A percentile compares a stretch with the other conserved stretches of the same genome.
These are phyloP conservation scores for Myiagra hebetior DNA, from an alignment of 2,113 vertebrate species.

Conservation along the genomic window DNA sequence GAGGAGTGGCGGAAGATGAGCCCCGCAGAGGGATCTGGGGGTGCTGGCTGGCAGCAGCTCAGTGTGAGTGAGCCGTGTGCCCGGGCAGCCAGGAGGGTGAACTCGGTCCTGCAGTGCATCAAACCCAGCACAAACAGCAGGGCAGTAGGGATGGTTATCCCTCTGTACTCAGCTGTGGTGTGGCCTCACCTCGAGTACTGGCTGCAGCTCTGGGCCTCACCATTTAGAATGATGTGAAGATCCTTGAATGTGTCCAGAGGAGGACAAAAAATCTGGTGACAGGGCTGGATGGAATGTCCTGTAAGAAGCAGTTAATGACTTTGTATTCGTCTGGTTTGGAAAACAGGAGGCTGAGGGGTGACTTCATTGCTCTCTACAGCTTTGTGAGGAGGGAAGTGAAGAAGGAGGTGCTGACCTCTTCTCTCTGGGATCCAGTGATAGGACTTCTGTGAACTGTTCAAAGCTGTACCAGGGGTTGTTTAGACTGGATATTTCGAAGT, in stretches of 20 bases:
- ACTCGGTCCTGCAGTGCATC: neutral
- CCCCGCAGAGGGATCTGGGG: neutral
- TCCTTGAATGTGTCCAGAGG: neutral
- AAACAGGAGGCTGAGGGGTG: neutral
- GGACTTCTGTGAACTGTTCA: neutral
- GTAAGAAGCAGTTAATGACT: neutral
- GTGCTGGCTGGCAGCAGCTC: neutral
- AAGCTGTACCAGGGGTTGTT: neutral
- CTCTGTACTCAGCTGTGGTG: fast-evolving
- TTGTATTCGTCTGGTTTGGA: neutral
- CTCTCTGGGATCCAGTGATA: neutral
- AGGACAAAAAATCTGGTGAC: neutral
- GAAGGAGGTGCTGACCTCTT: neutral
- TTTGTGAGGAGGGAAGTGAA: neutral
- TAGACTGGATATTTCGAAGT: neutral
- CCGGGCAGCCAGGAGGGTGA: neutral
- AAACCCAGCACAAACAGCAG: neutral
- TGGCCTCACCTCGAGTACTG: neutral
- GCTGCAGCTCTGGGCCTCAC: neutral
- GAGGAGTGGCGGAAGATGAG: neutral
- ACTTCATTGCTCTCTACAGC: neutral
- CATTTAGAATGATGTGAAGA: neutral
- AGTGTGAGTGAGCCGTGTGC: fast-evolving
- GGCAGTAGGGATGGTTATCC: neutral
- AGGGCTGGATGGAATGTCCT: neutral